Percentiles rank a stretch among this genome's conserved stretches.
Conservation (phyloP, 2,888 invertebrate species). For the Sisyra terminalis region DNA sequence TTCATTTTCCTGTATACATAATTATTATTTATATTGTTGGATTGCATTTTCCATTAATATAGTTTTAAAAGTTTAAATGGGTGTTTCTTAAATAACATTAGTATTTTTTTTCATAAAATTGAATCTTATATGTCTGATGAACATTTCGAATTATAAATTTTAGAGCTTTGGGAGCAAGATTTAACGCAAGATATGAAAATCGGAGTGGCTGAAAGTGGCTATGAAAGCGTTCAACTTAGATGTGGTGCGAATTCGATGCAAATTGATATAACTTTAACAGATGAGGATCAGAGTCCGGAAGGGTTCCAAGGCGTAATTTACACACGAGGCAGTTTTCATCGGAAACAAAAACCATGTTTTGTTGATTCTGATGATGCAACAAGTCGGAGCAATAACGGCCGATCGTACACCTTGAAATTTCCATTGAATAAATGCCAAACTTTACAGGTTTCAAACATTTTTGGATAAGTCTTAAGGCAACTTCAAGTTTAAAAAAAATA, state of each 20-base stretch:
- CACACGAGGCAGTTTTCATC: constrained; percentile 41
- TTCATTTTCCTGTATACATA: too few species aligned
- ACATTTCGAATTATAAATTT: too few species aligned
- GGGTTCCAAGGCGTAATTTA: constrained; percentile 44
- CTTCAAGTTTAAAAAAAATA: not conserved
- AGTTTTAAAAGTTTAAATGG: too few species aligned
- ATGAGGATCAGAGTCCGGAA: constrained; percentile 32
- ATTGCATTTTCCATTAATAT: too few species aligned
- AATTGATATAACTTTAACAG: constrained; percentile 17
- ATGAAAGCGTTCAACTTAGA: constrained; percentile 35
- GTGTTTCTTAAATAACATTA: too few species aligned
- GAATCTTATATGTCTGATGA: too few species aligned
- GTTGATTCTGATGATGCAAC: constrained; percentile 28
- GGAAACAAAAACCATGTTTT: constrained; percentile 37
- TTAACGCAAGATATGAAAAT: constrained; percentile 37
- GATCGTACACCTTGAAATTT: constrained; percentile 34
- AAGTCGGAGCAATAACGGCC: constrained; percentile 18
- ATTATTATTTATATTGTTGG: too few species aligned
- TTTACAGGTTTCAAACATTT: constrained; percentile 23
- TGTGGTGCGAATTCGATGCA: constrained; percentile 40
- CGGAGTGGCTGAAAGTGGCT: constrained; percentile 35
- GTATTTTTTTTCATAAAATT: too few species aligned
- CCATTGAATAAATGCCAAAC: constrained; percentile 38
- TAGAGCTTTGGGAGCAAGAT: constrained; percentile 33
- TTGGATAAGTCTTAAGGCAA: not conserved